These are phyloP conservation scores for Hemicentrotus pulcherrimus DNA, from an alignment of 35 echinoderm and acorn worm genomes.

Conservation along the genomic window DNA sequence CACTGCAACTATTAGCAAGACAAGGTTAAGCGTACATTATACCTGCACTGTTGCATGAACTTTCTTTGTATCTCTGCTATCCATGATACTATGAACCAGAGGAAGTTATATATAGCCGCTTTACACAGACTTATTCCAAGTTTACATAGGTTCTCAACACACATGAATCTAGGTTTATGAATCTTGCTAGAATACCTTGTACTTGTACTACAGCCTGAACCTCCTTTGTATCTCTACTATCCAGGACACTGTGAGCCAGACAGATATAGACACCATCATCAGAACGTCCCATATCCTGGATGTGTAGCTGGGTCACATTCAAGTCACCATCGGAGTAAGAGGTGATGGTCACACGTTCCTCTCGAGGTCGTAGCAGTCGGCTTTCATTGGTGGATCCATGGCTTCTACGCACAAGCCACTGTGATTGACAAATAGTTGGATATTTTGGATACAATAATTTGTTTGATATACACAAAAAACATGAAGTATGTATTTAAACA, in stretches of 20 bases:
- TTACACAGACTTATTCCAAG: too few species aligned
- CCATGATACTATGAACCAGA: too few species aligned
- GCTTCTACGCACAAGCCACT: conserved; percentile 1
- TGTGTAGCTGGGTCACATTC: conserved; percentile 52
- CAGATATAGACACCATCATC: conserved; percentile 62
- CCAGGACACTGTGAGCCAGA: conserved; percentile 35
- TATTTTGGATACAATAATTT: too few species aligned
- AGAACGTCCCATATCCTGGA: conserved; percentile 30
- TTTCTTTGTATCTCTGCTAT: too few species aligned
- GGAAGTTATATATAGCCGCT: too few species aligned
- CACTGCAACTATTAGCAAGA: too few species aligned
- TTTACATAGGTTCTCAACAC: too few species aligned
- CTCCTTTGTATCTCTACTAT: not conserved
- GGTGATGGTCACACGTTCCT: not conserved
- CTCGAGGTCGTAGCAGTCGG: not conserved
- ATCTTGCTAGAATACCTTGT: not conserved
- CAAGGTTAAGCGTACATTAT: too few species aligned
- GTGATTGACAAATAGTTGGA: not conserved
- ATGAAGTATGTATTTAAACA: too few species aligned
- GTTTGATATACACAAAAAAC: too few species aligned
- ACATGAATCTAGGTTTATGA: too few species aligned
- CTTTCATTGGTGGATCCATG: conserved; percentile 26
- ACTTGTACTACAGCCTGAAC: not conserved
- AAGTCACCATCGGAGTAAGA: conserved; percentile 22
- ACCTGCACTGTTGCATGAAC: too few species aligned